Base-by-base conservation (phyloP, 2,113 vertebrate genomes). In the Coturnix japonica region DNA sequence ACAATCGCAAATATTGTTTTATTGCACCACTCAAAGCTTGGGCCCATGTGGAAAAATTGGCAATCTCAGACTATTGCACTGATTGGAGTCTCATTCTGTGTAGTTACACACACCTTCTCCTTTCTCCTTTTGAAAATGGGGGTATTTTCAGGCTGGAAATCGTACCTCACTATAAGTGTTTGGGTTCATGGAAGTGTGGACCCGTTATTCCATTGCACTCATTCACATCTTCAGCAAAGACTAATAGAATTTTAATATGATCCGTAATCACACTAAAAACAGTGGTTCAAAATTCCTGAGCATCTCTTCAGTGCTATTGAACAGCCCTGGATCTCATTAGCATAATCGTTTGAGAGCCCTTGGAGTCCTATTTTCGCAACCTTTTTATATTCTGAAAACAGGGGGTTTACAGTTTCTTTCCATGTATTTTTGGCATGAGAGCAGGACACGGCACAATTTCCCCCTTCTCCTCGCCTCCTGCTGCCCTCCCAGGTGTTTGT, bases 211-310 rank as follows among this genome's bases (percentile, higher is more conserved):
- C 63, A 59, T 33, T 60, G 39, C 44, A 33, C 56, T 79, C 81
- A n/a, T 25, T 91, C 53, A 16, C 65, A 72, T 96, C 59, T 93
- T 93, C 91, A 94, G 94, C 22, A 56, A 85, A 81, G 91, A 74
- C 93, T 97, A 97, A 96, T 95, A 97, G 97, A 97, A 97, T 97
- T 97, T 97, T 97, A 97, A 97, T 96, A 96, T 61, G 78, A 96
- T 95, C 94, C 87, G 96, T 97, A 97, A 97, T 97, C 97, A 97
- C 96, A 95, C 91, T 96, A 96, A 96, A 97, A 97, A 95, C 91
- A 93, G 94, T 94, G 95, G 95, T 96, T 97, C 97, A 97, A 88
- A 94, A 96, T 97, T 97, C 94, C 96, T 94, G 95, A 97, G 95
- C 95, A 97, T 96, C 93, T 78, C 94, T 96, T 93, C 95, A 79